These are phyloP conservation scores for Stratiomys singularior DNA, from an alignment of 2,888 invertebrate species.

Conservation along the genomic window DNA sequence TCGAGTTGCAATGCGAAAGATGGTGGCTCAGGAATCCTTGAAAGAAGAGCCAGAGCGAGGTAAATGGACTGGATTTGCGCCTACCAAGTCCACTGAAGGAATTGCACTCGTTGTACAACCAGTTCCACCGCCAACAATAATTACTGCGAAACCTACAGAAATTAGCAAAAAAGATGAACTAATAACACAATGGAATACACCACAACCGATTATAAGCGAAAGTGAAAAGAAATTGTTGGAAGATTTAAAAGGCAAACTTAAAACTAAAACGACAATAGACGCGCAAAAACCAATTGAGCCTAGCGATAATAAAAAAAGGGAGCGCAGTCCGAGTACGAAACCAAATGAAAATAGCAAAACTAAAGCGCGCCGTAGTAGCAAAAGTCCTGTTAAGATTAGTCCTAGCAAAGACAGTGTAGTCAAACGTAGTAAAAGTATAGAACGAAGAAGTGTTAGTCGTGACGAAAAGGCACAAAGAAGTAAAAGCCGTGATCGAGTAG, in stretches of 20 bases:
- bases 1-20: conserved; percentile 74
- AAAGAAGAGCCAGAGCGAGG: conserved; percentile 62
- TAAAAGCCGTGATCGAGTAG: neutral
- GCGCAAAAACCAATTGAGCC: conserved; percentile 50
- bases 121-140: conserved; percentile 6
- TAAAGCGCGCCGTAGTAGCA: conserved; percentile 44
- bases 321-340: conserved; percentile 61
- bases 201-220: conserved; percentile 69
- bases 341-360: conserved; percentile 58
- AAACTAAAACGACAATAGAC: conserved; percentile 58
- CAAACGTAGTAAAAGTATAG: neutral
- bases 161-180: conserved; percentile 67
- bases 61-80: conserved; percentile 61
- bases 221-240: conserved; percentile 70
- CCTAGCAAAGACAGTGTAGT: neutral
- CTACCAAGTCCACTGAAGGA: conserved; percentile 58
- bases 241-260: conserved; percentile 63
- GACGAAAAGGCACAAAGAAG: neutral
- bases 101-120: neutral
- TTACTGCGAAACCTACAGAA: conserved; percentile 55
- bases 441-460: neutral
- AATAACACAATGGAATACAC: conserved; percentile 70
- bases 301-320: conserved; percentile 59
- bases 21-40: conserved; percentile 56
- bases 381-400: conserved; percentile 53